Base-by-base conservation (phyloP, 2,888 invertebrate species). In the Neoitamus cyanurus region DNA sequence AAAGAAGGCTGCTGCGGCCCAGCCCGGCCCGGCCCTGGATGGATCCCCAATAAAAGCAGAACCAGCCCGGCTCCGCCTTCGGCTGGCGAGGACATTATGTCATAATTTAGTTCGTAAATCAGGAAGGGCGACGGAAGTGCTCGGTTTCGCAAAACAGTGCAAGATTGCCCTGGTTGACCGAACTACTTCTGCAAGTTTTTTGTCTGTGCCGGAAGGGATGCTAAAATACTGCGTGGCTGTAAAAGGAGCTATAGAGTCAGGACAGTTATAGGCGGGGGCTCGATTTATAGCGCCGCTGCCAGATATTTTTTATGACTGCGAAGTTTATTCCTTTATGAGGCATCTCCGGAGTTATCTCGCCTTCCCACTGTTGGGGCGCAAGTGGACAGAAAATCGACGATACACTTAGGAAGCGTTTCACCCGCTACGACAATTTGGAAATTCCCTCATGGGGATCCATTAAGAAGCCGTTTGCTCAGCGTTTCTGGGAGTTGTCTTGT, bases 81-180 rank as follows among this genome's bases (percentile, higher is more conserved):
- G 5, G 36, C n/a, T 42, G 25, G 25, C 42, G 37, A 42, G 42
- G 25, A 75, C 42, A 75, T 75, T 75, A 75, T 75, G 75, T 73
- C 73, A 75, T 42, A 75, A 75, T 75, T 42, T 75, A 75, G 28
- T 75, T 42, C 75, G 75, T 75, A 75, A 75, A 42, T 75, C 75
- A 75, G 25, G 28, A 75, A 37, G 37, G 75, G 75, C 20, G 42
- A 42, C 42, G 37, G 42, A 28, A 42, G 36, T 25, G 13, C 20
- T 37, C 58, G 37, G 42, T 75, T 75, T 28, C 75, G 34, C 75
- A 42, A 75, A 75, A 75, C 75, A 75, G 31, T 75, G 37, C 20
- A 58, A 58, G 75, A 75, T 25, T 34, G 75, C 37, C 42, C 28
- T 75, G 15, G 42, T 42, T 42, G 42, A 75, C 75, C 34, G 25